These are phyloP conservation scores for Drosophila helvetica DNA, from an alignment of 2,888 invertebrate species.

Conservation along the genomic window DNA sequence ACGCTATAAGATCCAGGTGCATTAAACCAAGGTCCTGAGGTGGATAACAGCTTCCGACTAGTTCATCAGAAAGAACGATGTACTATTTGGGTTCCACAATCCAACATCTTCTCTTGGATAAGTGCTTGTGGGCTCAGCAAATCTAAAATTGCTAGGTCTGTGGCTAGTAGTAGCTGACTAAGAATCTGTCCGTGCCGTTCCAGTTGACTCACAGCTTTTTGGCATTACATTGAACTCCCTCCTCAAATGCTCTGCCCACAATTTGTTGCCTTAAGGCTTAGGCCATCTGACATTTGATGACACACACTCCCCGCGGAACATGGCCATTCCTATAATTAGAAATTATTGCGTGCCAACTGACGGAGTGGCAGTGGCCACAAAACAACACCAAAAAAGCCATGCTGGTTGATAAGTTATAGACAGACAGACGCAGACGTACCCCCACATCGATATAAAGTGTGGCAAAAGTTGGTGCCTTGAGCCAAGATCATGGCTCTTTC, in stretches of 20 bases:
- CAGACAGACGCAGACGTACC: neutral
- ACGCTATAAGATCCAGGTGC: too few relatives aligned
- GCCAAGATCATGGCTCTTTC: slow-evolving; percentile 1
- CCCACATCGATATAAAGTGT: neutral
- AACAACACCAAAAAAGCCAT: slow-evolving; percentile 1
- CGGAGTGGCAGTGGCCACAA: neutral
- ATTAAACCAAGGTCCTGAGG: too few relatives aligned
- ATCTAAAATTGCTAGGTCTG: too few relatives aligned
- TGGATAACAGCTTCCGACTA: too few relatives aligned
- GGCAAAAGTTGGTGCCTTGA: neutral
- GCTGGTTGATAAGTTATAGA: slow-evolving; percentile 15
- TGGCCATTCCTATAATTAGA: slow-evolving; percentile 39
- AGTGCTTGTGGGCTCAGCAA: too few relatives aligned
- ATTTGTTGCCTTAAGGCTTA: neutral
- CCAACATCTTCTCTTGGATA: neutral
- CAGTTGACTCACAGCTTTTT: slow-evolving; percentile 16
- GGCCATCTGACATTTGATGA: slow-evolving; percentile 32
- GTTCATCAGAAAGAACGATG: too few relatives aligned
- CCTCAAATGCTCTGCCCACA: neutral
- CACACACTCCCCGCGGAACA: slow-evolving; percentile 19
- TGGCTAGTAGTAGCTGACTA: slow-evolving; percentile 2
- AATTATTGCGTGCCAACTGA: slow-evolving; percentile 16
- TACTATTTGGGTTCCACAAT: neutral
- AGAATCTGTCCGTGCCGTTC: neutral
- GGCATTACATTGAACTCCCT: neutral